These are phyloP conservation scores for Pterobdella sp. DNA, from an alignment of 2,888 invertebrate species.

Conservation along the genomic window DNA sequence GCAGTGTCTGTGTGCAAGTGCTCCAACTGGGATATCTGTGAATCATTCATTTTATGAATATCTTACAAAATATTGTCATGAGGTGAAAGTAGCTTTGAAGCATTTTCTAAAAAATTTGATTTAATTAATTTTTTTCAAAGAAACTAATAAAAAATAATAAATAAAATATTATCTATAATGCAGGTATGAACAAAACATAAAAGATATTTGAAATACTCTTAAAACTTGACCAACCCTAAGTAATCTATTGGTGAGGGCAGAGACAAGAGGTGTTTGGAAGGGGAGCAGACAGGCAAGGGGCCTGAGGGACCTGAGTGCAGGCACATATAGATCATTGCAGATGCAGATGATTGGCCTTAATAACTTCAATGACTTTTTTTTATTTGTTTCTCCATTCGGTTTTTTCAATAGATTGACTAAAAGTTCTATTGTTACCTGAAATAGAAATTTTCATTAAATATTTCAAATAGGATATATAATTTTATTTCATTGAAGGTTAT, in stretches of 20 bases:
- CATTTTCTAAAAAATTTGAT: neutral
- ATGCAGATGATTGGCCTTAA: conserved; percentile 89
- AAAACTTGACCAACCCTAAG: conserved; percentile 56
- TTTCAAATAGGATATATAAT: too few species aligned
- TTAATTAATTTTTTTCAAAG: too few species aligned
- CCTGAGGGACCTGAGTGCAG: conserved; percentile 72
- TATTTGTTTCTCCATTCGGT: conserved; percentile 37
- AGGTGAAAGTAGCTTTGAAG: too few species aligned
- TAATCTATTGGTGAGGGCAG: conserved; percentile 59
- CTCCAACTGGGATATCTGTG: conserved; percentile 56
- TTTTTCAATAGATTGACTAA: conserved; percentile 67
- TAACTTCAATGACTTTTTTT: conserved; percentile 53
- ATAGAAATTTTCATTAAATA: neutral
- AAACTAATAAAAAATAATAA: neutral
- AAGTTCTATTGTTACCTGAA: conserved; percentile 70
- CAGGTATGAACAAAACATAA: neutral
- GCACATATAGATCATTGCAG: conserved; percentile 81
- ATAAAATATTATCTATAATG: neutral
- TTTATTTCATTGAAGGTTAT: too few species aligned
- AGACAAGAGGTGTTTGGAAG: conserved; percentile 51
- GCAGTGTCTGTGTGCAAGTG: conserved; percentile 63
- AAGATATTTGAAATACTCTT: neutral
- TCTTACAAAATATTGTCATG: too few species aligned
- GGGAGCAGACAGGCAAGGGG: conserved; percentile 68
- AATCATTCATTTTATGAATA: too few species aligned